phyloP scores from a whole-genome alignment of 2,113 vertebrate genomes.

The Xenotilapia longispinis region DNA sequence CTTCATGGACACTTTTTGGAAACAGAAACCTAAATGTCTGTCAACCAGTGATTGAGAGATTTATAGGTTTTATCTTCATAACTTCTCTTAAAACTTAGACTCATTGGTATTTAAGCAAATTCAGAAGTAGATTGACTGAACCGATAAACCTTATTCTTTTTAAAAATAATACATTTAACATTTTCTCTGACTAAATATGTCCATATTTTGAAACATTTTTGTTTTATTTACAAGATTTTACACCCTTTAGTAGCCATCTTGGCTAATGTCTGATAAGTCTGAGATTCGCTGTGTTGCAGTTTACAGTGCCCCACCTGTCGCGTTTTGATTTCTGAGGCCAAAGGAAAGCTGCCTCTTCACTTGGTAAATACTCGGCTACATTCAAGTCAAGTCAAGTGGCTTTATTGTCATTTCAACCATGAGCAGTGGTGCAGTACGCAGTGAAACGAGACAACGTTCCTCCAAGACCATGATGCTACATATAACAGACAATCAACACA shows the following conservation, averaged over 20 bases:
- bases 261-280: background rate
- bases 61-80: background rate
- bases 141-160: background rate
- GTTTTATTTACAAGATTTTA: fast-evolving
- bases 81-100: fast-evolving
- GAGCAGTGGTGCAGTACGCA: background rate
- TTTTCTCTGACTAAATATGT: background rate
- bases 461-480: background rate
- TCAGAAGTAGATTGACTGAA: background rate
- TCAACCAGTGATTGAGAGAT: background rate
- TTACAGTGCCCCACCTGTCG: background rate
- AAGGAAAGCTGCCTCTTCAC: background rate
- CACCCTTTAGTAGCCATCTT: background rate
- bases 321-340: background rate
- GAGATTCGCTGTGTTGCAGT: background rate
- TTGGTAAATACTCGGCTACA: background rate
- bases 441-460: background rate
- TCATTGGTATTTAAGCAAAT: background rate
- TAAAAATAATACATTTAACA: background rate
- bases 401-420: background rate
- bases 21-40: background rate
- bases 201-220: background rate
- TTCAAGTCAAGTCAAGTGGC: background rate
- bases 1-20: slow-evolving; percentile 19
- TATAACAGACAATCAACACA: background rate